Conservation (phyloP, 2,113 vertebrate genomes). For the Chionis minor region DNA sequence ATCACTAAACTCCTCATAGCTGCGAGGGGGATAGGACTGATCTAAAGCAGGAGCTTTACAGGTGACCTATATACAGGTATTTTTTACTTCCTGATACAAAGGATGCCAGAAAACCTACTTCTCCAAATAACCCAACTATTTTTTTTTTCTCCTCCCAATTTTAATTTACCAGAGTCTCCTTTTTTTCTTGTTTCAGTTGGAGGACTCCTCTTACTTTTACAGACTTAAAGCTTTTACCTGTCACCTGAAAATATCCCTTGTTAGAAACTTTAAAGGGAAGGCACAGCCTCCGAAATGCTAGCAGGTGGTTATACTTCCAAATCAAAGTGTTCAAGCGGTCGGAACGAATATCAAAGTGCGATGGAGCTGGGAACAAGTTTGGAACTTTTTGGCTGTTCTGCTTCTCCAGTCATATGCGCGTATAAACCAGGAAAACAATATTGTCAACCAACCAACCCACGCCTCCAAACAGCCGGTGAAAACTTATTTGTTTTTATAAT, state of each 20-base stretch:
- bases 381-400: neutral
- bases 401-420: neutral
- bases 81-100: neutral
- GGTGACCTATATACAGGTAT: fast-evolving
- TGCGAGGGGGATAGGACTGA: neutral
- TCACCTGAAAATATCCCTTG: neutral
- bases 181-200: neutral
- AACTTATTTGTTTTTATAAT: neutral
- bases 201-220: neutral
- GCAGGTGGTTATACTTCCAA: neutral
- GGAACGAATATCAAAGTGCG: neutral
- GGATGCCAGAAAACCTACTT: neutral
- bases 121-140: neutral
- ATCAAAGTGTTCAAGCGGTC: neutral
- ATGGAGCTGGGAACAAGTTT: neutral
- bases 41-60: neutral
- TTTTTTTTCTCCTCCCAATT: neutral
- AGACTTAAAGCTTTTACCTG: neutral
- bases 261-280: neutral
- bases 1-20: neutral
- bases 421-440: neutral
- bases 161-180: neutral
- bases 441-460: neutral
- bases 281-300: neutral
- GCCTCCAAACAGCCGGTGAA: neutral